These are phyloP conservation scores for Cepaea nemoralis DNA, from an alignment of 1,140 invertebrate genomes.

Conservation along the genomic window DNA sequence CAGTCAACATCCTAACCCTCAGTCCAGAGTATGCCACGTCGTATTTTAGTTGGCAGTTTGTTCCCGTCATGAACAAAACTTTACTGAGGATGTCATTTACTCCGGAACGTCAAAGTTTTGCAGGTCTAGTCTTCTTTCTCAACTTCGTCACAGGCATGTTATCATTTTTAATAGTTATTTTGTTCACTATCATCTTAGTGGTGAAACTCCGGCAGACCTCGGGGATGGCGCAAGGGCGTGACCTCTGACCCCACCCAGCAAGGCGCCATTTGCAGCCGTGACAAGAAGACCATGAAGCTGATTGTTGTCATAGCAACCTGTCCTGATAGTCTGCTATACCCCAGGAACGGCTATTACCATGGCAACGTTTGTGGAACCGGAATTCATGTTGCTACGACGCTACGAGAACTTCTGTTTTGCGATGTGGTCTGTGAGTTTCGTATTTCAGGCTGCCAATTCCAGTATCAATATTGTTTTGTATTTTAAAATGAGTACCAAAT, in stretches of 20 bases:
- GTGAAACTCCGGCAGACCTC: not conserved
- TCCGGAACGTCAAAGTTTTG: not conserved
- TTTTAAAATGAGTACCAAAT: no score
- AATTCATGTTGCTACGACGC: no score
- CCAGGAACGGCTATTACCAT: no score
- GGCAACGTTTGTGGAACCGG: not conserved
- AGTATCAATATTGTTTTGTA: no score
- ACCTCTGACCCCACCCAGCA: not conserved
- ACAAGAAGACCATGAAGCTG: no score
- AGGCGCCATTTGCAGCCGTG: not conserved
- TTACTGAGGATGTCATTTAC: not conserved
- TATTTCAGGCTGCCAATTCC: no score
- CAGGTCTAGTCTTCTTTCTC: not conserved
- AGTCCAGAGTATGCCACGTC: not conserved
- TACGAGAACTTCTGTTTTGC: no score
- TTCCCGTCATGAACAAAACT: not conserved
- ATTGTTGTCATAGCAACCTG: no score
- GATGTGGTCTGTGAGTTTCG: no score
- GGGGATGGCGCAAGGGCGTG: not conserved
- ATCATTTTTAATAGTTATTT: not conserved
- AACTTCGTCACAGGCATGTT: not conserved
- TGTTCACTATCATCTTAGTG: not conserved
- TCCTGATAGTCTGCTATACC: no score
- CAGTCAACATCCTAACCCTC: not conserved
- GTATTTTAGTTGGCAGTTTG: not conserved